Evolutionary conservation across 2,888 invertebrate genomes (phyloP).

Genomic region (Leucophenga montana): DNA sequence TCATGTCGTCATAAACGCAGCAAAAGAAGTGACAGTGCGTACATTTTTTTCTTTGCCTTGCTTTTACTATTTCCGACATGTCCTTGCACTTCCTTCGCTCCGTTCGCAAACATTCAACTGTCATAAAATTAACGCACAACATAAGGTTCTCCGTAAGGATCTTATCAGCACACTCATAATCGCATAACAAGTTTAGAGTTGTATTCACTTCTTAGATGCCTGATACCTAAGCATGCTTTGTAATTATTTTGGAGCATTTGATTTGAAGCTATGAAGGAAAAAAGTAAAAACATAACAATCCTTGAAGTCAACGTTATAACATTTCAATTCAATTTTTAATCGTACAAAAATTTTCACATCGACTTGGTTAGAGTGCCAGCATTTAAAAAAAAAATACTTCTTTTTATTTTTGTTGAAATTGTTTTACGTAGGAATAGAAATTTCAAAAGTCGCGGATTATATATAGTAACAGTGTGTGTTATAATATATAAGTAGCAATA

Average conservation of each 20-base stretch:
- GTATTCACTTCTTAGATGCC: slow-evolving; percentile 29
- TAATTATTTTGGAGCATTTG: too few species aligned
- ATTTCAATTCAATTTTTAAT: too few species aligned
- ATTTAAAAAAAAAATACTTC: slow-evolving; percentile 24
- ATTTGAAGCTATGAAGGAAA: too few species aligned
- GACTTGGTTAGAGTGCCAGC: slow-evolving; percentile 31
- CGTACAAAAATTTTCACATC: not conserved
- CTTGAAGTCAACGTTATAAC: too few species aligned
- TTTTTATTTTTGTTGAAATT: slow-evolving; percentile 22
- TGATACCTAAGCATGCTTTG: too few species aligned
- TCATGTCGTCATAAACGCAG: not conserved
- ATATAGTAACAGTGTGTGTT: not conserved
- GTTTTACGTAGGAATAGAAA: slow-evolving; percentile 15
- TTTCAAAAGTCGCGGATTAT: not conserved
- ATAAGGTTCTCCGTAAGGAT: slow-evolving; percentile 46
- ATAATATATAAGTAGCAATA: not conserved
- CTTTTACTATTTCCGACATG: not conserved
- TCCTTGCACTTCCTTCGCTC: not conserved
- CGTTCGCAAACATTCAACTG: slow-evolving; percentile 38
- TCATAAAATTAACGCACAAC: slow-evolving; percentile 57
- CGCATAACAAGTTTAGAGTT: slow-evolving; percentile 53
- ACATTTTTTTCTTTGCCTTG: slow-evolving; percentile 36
- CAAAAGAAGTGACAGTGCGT: slow-evolving; percentile 45
- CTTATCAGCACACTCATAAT: slow-evolving; percentile 44
- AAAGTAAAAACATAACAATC: too few species aligned